phyloP scores from a whole-genome alignment of 2,797 vertebrate genomes.

The Spinus pinus region DNA sequence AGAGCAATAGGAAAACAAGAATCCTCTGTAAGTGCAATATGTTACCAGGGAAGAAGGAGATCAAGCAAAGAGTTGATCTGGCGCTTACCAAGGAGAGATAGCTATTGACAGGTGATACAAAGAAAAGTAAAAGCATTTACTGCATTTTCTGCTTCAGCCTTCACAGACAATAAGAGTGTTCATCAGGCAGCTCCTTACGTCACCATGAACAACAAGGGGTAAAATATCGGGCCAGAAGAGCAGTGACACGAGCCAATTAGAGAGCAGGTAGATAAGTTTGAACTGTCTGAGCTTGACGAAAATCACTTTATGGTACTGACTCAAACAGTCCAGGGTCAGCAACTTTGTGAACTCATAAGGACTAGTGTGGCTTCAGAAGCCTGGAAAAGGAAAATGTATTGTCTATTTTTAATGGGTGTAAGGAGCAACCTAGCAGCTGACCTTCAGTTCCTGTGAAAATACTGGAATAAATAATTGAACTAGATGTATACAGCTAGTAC shows the following conservation, averaged over 20 bases:
- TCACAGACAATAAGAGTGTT: background rate
- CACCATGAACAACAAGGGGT: accelerated
- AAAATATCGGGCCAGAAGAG: constrained; percentile 18
- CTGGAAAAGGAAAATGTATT: background rate
- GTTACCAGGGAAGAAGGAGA: background rate
- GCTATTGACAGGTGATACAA: background rate
- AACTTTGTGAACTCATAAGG: constrained; percentile 51
- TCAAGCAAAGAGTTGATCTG: background rate
- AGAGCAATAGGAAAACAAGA: background rate
- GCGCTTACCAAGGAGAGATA: background rate
- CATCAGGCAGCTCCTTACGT: background rate
- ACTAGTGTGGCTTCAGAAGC: background rate
- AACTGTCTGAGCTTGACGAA: constrained; percentile 30
- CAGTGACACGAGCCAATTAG: constrained; percentile 37
- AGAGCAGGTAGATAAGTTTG: constrained; percentile 20
- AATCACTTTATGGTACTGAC: constrained; percentile 14
- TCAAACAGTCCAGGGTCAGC: constrained; percentile 33
- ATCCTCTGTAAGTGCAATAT: background rate
- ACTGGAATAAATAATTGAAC: constrained; percentile 57
- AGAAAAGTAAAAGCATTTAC: background rate
- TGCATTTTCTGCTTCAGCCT: background rate
- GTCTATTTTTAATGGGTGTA: constrained; percentile 46
- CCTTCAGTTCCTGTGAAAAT: constrained; percentile 46
- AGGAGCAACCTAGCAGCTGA: constrained; percentile 28
- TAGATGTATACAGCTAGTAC: background rate